Evolutionary conservation across 2,113 vertebrate species (phyloP), one percentile per base, ranked within the genome.

Genomic region (Sarotherodon lohbergeri): DNA sequence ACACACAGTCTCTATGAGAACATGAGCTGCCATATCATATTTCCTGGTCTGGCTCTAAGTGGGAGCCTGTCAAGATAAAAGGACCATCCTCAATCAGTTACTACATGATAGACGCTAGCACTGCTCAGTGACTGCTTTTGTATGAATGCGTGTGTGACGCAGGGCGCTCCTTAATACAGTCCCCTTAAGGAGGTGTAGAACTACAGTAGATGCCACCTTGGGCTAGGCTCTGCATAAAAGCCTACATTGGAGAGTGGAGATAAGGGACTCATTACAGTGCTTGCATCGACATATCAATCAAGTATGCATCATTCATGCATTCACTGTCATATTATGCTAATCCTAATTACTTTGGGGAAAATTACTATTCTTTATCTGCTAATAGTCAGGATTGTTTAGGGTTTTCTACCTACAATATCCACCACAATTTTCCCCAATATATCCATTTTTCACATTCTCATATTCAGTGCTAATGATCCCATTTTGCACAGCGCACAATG

Each of bases 271-370:
- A 94, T 96, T 94, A 95, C 89, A 88, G 68, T 24, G 68, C 32
- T 48, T 56, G 88, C 92, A 94, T 95, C 90, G n/a, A 95, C 90
- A n/a, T 89, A 96, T 96, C 95, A 95, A 95, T 96, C 94, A 94
- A 89, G 88, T 86, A 89, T 87, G 87, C 93, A 91, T 95, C 95
- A 94, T 92, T 94, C 93, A 92, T 95, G 92, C 92, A 90, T 88
- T 93, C 87, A 46, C 92, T 50, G 83, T 93, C 94, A 94, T 93
- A 95, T 95, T 95, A 96, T 96, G 95, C 94, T 92, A 95, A 95
- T 95, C 95, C 92, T 96, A 95, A 95, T 95, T 95, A 95, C 92
- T 93, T 89, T 68, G 86, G 81, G 93, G 94, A 88, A 92, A 94
- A 95, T 95, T 90, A 93, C 88, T 90, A 94, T 94, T 94, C 92